Evolutionary conservation across 2,888 invertebrate species (phyloP), one percentile per base, ranked within the genome.

Genomic region (Scaptomyza flava): DNA sequence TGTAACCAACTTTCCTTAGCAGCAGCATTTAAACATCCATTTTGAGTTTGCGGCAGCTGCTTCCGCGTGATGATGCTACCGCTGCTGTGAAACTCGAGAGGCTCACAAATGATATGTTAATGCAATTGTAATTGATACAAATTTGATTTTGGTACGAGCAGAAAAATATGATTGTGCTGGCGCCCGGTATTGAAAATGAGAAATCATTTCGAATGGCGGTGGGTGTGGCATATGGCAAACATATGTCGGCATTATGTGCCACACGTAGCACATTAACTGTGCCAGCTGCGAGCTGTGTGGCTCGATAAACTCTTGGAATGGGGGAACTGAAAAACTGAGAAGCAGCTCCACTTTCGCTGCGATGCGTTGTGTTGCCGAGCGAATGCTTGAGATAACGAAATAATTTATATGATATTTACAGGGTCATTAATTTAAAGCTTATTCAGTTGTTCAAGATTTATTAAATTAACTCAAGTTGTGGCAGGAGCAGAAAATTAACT

Each of bases 371-470:
- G 57, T 58, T 65, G 76, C 50, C 50, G 51, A 62, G 34, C 56
- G 51, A 57, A 14, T 47, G 58, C 51, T 65, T 47, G 48, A 87
- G 81, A 88, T 87, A 89, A 88, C 77, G 82, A 78, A 80, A 88
- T 82, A 87, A 89, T 89, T 89, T 89, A 88, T 89, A 87, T 87
- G 88, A 89, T 89, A 87, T 89, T 90, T 89, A 79, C 82, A 87
- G 83, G 86, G 89, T 89, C 90, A 89, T 90, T 90, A 90, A 90
- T 90, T 90, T 90, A 85, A 90, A 90, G 87, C 89, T 89, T 89
- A 90, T 89, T 90, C 90, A 90, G 89, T 90, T 90, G 90, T 87
- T 89, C 82, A 90, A 90, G 90, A 90, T 90, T 90, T 90, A 90
- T 90, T 90, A 90, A 90, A 90, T 90, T 89, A 90, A 89, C 90